Conservation (phyloP, 2,888 invertebrate species). For the Melikaiella ostensackeni region DNA sequence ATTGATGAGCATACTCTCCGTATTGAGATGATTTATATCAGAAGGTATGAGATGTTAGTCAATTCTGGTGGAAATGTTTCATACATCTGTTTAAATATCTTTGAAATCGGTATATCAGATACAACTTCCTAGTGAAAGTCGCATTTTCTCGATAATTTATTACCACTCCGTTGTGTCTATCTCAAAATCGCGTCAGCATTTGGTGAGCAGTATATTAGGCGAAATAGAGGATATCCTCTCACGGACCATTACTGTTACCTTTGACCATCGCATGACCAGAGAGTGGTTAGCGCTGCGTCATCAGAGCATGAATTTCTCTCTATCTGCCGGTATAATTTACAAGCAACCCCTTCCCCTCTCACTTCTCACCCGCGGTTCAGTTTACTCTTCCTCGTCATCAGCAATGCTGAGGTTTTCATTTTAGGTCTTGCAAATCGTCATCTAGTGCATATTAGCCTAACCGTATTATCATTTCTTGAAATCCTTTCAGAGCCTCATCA, state of each 20-base stretch:
- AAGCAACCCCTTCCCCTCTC: slow-evolving; percentile 59
- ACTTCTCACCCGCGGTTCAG: slow-evolving; percentile 31
- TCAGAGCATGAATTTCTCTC: slow-evolving; percentile 76
- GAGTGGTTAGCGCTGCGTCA: slow-evolving; percentile 75
- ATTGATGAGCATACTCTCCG: slow-evolving; percentile 1
- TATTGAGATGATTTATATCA: background rate
- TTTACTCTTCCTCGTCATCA: slow-evolving; percentile 36
- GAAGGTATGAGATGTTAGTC: background rate
- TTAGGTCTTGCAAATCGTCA: background rate
- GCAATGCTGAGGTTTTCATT: slow-evolving; percentile 44
- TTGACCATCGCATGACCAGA: slow-evolving; percentile 74
- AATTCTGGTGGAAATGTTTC: background rate
- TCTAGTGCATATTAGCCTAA: background rate
- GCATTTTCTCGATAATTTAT: slow-evolving; percentile 56
- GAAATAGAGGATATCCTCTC: slow-evolving; percentile 75
- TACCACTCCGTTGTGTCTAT: slow-evolving; percentile 51
- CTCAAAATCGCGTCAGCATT: slow-evolving; percentile 75
- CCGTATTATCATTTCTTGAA: too few species aligned
- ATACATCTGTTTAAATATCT: background rate
- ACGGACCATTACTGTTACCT: slow-evolving; percentile 77
- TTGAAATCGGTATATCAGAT: background rate
- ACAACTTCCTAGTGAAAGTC: background rate
- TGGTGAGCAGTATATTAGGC: slow-evolving; percentile 76
- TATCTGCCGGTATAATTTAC: slow-evolving; percentile 73
- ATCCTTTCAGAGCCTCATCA: background rate